These are phyloP conservation scores for Lerema accius DNA, from an alignment of 1,140 invertebrate genomes.

Conservation along the genomic window DNA sequence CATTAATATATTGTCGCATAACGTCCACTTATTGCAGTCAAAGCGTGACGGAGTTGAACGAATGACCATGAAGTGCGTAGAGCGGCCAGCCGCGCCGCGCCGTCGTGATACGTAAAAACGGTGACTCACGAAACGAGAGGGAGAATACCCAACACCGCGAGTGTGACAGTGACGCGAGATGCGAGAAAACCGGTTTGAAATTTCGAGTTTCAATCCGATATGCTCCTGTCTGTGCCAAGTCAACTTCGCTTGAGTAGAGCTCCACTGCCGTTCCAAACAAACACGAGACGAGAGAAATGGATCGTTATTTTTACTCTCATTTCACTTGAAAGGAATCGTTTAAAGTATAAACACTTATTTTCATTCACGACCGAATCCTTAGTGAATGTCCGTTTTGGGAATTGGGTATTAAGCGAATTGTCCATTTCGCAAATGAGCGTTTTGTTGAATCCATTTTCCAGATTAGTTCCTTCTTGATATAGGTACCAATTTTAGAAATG, in stretches of 20 bases:
- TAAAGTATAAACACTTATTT: slow-evolving; percentile 2
- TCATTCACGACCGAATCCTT: slow-evolving; percentile 8
- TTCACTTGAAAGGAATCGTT: slow-evolving; percentile 12
- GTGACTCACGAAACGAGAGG: slow-evolving; percentile 73
- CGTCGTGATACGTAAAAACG: slow-evolving; percentile 73
- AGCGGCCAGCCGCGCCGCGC: slow-evolving; percentile 59
- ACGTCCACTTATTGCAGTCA: slow-evolving; percentile 69
- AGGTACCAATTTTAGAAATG: slow-evolving; percentile 6
- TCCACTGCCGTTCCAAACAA: slow-evolving; percentile 52
- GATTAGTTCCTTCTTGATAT: slow-evolving; percentile 27
- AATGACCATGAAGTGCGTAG: slow-evolving; percentile 81
- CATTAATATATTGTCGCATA: slow-evolving; percentile 77
- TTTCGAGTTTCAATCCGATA: slow-evolving; percentile 82
- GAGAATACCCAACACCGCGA: slow-evolving; percentile 41
- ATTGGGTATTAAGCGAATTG: slow-evolving; percentile 11
- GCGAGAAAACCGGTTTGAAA: slow-evolving; percentile 75
- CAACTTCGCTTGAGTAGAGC: slow-evolving; percentile 65
- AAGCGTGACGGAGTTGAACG: slow-evolving; percentile 78
- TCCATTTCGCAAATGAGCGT: background rate
- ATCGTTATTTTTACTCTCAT: slow-evolving; percentile 52
- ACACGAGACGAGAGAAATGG: slow-evolving; percentile 46
- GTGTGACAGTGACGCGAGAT: slow-evolving; percentile 56
- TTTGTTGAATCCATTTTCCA: background rate
- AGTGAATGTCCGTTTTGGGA: slow-evolving; percentile 1
- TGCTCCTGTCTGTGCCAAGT: slow-evolving; percentile 76